These are phyloP conservation scores for Hirtodrosophila alboralis DNA, from an alignment of 2,888 invertebrate species.

Conservation along the genomic window DNA sequence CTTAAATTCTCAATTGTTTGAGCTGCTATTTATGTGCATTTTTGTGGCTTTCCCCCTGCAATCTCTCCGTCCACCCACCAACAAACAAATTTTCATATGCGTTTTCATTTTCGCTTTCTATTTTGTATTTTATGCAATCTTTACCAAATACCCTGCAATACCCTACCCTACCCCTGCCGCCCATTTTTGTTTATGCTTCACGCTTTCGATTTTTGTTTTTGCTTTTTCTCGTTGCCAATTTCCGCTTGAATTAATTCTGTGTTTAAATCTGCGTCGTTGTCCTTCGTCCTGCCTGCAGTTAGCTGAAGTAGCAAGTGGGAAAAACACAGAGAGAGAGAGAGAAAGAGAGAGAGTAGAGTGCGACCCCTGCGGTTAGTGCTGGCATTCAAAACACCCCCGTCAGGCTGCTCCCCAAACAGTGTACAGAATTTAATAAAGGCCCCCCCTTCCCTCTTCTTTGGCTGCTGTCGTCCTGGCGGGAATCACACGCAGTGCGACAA, in stretches of 20 bases:
- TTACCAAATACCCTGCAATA: no score
- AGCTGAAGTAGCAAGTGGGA: slow-evolving; percentile 59
- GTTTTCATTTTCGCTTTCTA: slow-evolving; percentile 69
- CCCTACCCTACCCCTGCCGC: slow-evolving; percentile 1
- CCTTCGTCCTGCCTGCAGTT: slow-evolving; percentile 51
- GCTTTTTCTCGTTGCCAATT: slow-evolving; percentile 66
- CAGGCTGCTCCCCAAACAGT: slow-evolving; percentile 1
- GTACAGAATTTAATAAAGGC: slow-evolving; percentile 69
- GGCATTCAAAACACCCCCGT: slow-evolving; percentile 8
- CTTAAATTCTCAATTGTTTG: slow-evolving; percentile 29
- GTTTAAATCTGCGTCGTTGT: slow-evolving; percentile 69
- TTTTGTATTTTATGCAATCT: slow-evolving; percentile 41
- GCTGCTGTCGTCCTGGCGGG: slow-evolving; percentile 38
- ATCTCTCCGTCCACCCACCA: no score
- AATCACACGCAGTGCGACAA: slow-evolving; percentile 68
- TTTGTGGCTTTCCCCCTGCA: slow-evolving; percentile 64
- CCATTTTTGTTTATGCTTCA: slow-evolving; percentile 74
- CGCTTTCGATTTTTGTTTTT: slow-evolving; percentile 73
- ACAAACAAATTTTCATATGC: slow-evolving; percentile 52
- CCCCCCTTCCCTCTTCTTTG: neutral
- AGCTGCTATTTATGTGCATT: slow-evolving; percentile 74
- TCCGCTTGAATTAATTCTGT: slow-evolving; percentile 81
- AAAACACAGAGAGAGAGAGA: no score
- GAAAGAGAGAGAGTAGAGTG: no score
- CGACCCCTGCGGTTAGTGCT: slow-evolving; percentile 71